These are phyloP conservation scores for Danionella cerebrum DNA, from an alignment of 2,113 vertebrate genomes.

Conservation along the genomic window DNA sequence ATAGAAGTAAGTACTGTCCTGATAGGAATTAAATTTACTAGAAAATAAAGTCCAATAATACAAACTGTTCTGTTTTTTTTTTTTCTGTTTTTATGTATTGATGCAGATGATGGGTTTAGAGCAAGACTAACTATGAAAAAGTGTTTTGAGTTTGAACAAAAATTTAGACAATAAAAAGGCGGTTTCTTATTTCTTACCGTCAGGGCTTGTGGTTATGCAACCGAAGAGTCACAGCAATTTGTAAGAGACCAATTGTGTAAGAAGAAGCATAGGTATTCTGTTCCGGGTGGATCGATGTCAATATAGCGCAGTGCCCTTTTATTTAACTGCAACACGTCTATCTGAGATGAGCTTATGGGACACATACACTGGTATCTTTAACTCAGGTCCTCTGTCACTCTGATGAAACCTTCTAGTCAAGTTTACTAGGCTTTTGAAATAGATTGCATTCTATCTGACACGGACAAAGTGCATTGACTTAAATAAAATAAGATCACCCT, in stretches of 20 bases:
- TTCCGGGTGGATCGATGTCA: constrained; percentile 58
- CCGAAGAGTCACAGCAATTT: constrained; percentile 49
- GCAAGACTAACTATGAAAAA: no score
- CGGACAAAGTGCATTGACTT: constrained; percentile 16
- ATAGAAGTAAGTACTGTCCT: no score
- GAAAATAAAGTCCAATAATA: no score
- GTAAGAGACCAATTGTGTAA: constrained; percentile 44
- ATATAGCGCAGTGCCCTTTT: constrained; percentile 53
- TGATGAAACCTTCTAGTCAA: constrained; percentile 38
- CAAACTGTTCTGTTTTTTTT: no score
- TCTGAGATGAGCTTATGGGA: constrained; percentile 59
- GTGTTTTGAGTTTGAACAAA: no score
- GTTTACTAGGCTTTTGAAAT: constrained; percentile 17
- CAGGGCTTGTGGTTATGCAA: constrained; percentile 42
- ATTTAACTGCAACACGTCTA: constrained; percentile 54
- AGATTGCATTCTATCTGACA: constrained; percentile 15
- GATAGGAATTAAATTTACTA: no score
- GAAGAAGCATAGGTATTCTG: constrained; percentile 33
- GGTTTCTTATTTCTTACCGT: constrained; percentile 22
- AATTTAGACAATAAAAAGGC: no score
- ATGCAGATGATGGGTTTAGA: no score
- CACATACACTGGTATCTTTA: constrained; percentile 41
- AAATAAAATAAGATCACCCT: no score
- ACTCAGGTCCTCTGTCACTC: constrained; percentile 31
- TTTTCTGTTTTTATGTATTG: no score